These are phyloP conservation scores for Candidula unifasciata DNA, from an alignment of 2,888 invertebrate genomes.

Conservation along the genomic window DNA sequence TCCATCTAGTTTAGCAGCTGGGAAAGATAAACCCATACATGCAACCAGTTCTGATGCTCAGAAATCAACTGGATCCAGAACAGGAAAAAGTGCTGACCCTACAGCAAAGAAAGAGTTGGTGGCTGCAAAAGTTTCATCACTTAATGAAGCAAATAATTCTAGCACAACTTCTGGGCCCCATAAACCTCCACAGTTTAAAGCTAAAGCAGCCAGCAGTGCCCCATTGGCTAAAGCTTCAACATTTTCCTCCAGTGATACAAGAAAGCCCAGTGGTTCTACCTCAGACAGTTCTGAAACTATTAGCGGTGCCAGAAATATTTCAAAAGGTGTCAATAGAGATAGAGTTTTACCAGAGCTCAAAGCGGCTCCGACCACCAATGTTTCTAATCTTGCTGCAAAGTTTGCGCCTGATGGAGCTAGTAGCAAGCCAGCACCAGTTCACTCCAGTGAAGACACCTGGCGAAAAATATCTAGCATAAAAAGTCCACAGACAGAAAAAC, in stretches of 20 bases:
- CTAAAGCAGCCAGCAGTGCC: neutral
- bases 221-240: neutral
- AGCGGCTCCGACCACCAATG: conserved; percentile 12
- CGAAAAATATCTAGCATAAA: conserved; percentile 10
- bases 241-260: conserved; percentile 12
- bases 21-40: neutral
- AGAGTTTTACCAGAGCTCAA: neutral
- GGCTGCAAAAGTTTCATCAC: conserved; percentile 11
- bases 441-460: conserved; percentile 2
- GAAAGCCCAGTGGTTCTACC: neutral
- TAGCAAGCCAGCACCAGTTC: neutral
- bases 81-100: neutral
- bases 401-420: conserved; percentile 13
- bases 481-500: conserved; percentile 15
- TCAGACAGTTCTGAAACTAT: conserved; percentile 1
- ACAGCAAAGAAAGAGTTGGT: neutral
- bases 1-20: neutral
- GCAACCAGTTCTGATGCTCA: neutral
- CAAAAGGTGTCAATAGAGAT: neutral
- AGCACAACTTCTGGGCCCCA: neutral
- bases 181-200: neutral
- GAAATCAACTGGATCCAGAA: neutral
- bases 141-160: neutral
- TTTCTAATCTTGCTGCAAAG: conserved; percentile 40
- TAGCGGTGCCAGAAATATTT: conserved; percentile 12